Conservation (phyloP, 2,888 invertebrate species). For the Stenodera caucasica region DNA sequence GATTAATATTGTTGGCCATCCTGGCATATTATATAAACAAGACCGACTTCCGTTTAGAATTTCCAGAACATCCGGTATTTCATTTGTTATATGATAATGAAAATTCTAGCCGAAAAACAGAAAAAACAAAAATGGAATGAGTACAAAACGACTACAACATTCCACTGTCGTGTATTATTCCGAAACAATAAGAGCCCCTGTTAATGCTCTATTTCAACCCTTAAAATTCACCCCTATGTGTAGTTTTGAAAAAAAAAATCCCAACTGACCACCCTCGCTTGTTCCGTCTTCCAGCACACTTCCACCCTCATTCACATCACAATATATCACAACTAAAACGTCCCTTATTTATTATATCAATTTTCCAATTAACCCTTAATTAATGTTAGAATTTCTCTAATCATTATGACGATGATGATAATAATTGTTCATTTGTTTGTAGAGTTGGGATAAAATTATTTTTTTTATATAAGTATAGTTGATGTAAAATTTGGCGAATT, state of each 20-base stretch:
- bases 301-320: too few relatives aligned
- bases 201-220: background rate
- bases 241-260: too few relatives aligned
- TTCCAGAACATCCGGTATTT: constrained; percentile 29
- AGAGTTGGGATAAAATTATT: background rate
- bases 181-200: background rate
- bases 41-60: constrained; percentile 27
- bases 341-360: too few relatives aligned
- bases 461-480: too few relatives aligned
- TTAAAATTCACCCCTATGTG: constrained; percentile 35
- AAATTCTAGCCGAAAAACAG: too few relatives aligned
- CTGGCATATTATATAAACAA: constrained; percentile 17
- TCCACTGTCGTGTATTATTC: background rate
- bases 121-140: too few relatives aligned
- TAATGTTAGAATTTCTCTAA: too few relatives aligned
- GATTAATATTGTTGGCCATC: constrained; percentile 22
- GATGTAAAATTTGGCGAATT: background rate
- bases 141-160: background rate
- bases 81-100: too few relatives aligned
- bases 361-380: too few relatives aligned
- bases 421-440: background rate
- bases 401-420: too few relatives aligned
- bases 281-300: constrained; percentile 4
- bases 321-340: too few relatives aligned
- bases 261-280: constrained; percentile 41